Evolutionary conservation across 2,888 invertebrate genomes (phyloP), one percentile per base, ranked within the genome.

Genomic region (Drosophila vallismaia): DNA sequence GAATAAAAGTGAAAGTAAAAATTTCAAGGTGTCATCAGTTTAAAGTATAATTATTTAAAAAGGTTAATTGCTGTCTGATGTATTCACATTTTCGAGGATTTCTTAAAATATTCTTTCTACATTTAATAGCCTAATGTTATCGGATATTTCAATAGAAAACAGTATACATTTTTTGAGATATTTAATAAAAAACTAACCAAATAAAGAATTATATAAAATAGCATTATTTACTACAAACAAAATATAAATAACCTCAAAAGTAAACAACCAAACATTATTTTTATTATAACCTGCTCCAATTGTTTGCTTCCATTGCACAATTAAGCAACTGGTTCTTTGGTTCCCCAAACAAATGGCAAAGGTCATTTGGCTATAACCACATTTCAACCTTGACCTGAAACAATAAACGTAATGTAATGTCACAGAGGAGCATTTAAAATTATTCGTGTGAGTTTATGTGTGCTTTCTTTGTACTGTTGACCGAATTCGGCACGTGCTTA

Each of bases 401-500:
- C 56, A 55, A 56, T 46, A 29, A 46, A 55, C 55, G 53, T 68
- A 19, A 19, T 54, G 40, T 33, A 64, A 67, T 48, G 66, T 53
- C 44, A 45, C 49, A 14, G 44, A 33, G 24, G 33, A 12, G 57
- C 55, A 42, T 49, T 40, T 26, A 31, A 33, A 45, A 31, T 12
- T 31, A 29, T 71, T 46, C 60, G 36, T 40, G 76, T 51, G 48
- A 52, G 60, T 52, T 55, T 56, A 60, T 50, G 58, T 52, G 50
- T 57, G 60, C 52, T 26, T 56, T 71, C 45, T 51, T 31, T 19
- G 19, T 1, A 19, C 56, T 68, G 70, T 62, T 66, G 81, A 78
- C 75, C 69, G 59, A 70, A 60, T 42, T 36, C 59, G 48, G 82
- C 63, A 80, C 80, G 86, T 80, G 80, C 63, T 63, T 58, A 72